These are phyloP conservation scores for Hyphantria cunea DNA, from an alignment of 1,140 invertebrate species.

Conservation along the genomic window DNA sequence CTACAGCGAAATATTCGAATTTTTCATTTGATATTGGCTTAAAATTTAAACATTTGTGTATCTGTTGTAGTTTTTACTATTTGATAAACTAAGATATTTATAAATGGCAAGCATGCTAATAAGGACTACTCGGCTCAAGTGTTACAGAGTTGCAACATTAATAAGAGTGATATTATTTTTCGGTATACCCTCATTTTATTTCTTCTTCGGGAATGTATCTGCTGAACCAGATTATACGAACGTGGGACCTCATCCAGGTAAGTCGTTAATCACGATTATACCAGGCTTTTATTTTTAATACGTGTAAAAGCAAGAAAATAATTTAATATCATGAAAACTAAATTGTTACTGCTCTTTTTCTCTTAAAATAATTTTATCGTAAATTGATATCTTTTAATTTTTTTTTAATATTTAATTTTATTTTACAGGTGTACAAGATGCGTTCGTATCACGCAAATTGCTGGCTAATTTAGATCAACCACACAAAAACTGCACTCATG, in stretches of 20 bases:
- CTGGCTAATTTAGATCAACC: conserved; percentile 35
- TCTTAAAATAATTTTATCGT: too few species aligned
- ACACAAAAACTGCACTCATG: conserved; percentile 86
- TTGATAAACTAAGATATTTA: conserved; percentile 33
- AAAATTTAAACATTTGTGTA: conserved; percentile 14
- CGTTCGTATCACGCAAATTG: conserved; percentile 43
- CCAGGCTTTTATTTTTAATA: too few species aligned
- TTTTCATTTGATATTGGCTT: conserved; percentile 64
- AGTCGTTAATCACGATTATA: not conserved
- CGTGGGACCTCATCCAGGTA: not conserved
- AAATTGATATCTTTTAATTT: not conserved
- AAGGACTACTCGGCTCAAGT: conserved; percentile 61
- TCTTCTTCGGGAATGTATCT: conserved; percentile 24
- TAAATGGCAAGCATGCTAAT: conserved; percentile 71
- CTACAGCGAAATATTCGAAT: conserved; percentile 66
- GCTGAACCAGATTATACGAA: conserved; percentile 1
- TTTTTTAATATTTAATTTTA: not conserved
- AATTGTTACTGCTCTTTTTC: too few species aligned
- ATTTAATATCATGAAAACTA: too few species aligned
- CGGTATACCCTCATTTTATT: conserved; percentile 51
- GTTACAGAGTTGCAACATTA: conserved; percentile 46
- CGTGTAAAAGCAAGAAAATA: too few species aligned
- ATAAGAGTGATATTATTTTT: conserved; percentile 61
- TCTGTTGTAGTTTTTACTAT: conserved; percentile 27
- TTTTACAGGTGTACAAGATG: conserved; percentile 21